Conservation (phyloP, 2,113 vertebrate species). For the Pachypanchax playfairii region DNA sequence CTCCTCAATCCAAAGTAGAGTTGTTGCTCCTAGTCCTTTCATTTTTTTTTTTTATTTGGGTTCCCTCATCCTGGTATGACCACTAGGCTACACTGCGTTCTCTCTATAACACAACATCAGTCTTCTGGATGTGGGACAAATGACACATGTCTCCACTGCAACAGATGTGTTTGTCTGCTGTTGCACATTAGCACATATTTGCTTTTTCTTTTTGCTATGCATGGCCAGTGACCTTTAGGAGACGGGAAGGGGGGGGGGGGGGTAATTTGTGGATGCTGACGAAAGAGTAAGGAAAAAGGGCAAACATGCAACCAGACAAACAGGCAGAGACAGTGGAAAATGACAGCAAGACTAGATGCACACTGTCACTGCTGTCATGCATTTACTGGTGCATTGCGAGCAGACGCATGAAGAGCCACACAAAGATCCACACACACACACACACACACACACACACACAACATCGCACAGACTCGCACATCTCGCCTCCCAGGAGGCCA, state of each 20-base stretch:
- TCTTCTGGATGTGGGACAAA: conserved; percentile 66
- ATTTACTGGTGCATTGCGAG: conserved; percentile 61
- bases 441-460: conserved; percentile 12
- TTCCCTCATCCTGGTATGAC: conserved; percentile 61
- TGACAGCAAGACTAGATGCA: conserved; percentile 49
- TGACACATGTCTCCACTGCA: conserved; percentile 66
- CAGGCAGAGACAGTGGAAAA: conserved; percentile 15
- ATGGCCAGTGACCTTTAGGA: conserved; percentile 57
- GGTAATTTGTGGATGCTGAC: conserved; percentile 13
- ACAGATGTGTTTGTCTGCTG: conserved; percentile 75
- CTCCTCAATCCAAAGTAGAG: conserved; percentile 66
- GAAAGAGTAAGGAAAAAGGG: conserved; percentile 12
- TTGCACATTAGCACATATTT: conserved; percentile 40
- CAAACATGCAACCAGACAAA: conserved; percentile 16
- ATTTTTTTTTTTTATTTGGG: conserved; percentile 15
- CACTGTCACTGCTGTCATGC: conserved; percentile 68
- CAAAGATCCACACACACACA: background rate
- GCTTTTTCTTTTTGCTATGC: conserved; percentile 40
- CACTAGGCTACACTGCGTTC: conserved; percentile 82
- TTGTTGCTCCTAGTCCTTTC: conserved; percentile 71
- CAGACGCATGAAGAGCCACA: conserved; percentile 17
- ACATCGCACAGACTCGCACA: conserved; percentile 41
- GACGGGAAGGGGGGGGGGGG: conserved; percentile 29
- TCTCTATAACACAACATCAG: conserved; percentile 45
- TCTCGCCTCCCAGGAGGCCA: conserved; percentile 67